A percentile compares a stretch with the other conserved stretches of the same genome.
Conservation (phyloP, 2,888 invertebrate genomes). For the Stenchaetothrips biformis region DNA sequence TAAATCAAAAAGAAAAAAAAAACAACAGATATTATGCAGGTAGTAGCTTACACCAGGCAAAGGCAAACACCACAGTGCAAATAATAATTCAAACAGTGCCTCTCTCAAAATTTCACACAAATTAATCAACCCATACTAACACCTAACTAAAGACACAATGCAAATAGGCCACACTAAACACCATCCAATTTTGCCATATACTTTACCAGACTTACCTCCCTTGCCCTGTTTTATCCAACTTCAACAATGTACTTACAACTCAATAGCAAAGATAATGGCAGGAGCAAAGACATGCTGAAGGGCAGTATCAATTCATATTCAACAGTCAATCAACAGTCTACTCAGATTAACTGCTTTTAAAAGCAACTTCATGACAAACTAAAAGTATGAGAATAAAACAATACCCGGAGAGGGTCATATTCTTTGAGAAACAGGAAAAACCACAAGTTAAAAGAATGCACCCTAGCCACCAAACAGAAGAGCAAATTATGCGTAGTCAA, state of each 20-base stretch:
- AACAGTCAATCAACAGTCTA: too few relatives aligned
- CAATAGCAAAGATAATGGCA: background rate
- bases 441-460: too few relatives aligned
- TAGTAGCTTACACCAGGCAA: conserved; percentile 2
- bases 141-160: background rate
- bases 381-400: too few relatives aligned
- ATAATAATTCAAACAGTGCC: background rate
- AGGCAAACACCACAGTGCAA: conserved; percentile 6
- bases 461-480: too few relatives aligned
- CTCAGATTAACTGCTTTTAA: too few relatives aligned
- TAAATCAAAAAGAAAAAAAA: background rate
- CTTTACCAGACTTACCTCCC: conserved; percentile 2
- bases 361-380: too few relatives aligned
- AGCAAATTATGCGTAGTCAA: too few relatives aligned
- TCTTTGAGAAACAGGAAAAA: too few relatives aligned
- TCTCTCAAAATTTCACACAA: background rate
- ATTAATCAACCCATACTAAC: background rate
- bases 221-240: background rate
- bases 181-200: background rate
- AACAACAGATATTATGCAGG: background rate
- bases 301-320: background rate
- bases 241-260: background rate
- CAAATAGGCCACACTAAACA: conserved; percentile 8
- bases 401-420: too few relatives aligned
- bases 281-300: conserved; percentile 16